Conservation (phyloP, 2,888 invertebrate species). For the Drosophila quinaria region DNA sequence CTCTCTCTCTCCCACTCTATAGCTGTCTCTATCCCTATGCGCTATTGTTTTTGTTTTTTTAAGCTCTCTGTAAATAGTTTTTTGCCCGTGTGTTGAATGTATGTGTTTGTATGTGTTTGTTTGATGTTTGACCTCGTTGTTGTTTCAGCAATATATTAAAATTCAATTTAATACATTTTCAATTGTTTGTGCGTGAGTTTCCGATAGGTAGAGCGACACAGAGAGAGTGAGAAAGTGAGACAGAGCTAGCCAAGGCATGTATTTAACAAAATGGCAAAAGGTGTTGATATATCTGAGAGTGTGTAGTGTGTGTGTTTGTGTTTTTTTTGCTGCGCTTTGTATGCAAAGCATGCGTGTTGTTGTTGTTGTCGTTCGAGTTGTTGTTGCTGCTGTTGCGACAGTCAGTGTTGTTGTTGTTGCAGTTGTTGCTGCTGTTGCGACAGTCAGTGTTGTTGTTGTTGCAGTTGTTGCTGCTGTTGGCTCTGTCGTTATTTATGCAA, state of each 20-base stretch:
- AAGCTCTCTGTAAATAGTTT: conserved; percentile 39
- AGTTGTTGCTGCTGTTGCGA: no score
- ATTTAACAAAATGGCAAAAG: conserved; percentile 52
- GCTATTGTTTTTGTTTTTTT: conserved; percentile 18
- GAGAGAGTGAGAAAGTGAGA: neutral
- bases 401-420: conserved; percentile 25
- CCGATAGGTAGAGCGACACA: conserved; percentile 24
- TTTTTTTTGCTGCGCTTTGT: conserved; percentile 68
- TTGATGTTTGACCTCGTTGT: conserved; percentile 39
- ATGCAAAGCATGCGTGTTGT: conserved; percentile 65
- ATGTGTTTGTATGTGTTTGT: conserved; percentile 31
- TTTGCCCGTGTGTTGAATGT: neutral
- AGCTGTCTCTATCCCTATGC: neutral
- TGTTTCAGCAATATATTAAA: conserved; percentile 70
- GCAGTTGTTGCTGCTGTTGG: conserved; percentile 34
- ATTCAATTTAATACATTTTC: conserved; percentile 79
- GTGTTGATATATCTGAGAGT: conserved; percentile 49
- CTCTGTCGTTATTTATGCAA: conserved; percentile 71
- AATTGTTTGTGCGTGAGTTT: conserved; percentile 74
- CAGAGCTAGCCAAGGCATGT: conserved; percentile 23
- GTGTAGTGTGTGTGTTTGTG: conserved; percentile 9
- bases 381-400: conserved; percentile 41
- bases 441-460: conserved; percentile 13
- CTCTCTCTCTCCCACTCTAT: neutral
- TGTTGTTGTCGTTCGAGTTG: conserved; percentile 23